Conservation (phyloP, 2,113 vertebrate species). For the Amblyopsis rosae region DNA sequence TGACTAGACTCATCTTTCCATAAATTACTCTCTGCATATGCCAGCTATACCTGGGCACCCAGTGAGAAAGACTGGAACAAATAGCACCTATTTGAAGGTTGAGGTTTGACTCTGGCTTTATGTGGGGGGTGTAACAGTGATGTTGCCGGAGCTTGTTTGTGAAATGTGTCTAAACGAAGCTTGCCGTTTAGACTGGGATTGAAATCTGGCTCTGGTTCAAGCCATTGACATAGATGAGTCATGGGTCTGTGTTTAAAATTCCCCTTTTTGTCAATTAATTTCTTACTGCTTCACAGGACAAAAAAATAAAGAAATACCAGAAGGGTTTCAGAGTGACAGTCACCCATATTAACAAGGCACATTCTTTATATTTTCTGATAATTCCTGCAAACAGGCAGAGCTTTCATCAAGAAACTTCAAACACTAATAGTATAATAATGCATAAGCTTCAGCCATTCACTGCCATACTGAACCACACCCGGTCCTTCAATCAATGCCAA, state of each 20-base stretch:
- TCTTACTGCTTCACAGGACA: constrained; percentile 19
- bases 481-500: constrained; percentile 15
- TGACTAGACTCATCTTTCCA: constrained; percentile 43
- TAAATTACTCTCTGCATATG: constrained; percentile 31
- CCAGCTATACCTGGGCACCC: constrained; percentile 24
- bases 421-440: constrained; percentile 28
- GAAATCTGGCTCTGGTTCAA: background rate
- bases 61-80: constrained; percentile 8
- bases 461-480: constrained; percentile 4
- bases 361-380: constrained; percentile 5
- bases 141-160: constrained; percentile 40
- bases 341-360: constrained; percentile 15
- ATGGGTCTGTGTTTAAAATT: constrained; percentile 11
- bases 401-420: constrained; percentile 27
- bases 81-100: constrained; percentile 22
- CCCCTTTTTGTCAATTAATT: constrained; percentile 27
- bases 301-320: background rate
- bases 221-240: constrained; percentile 21
- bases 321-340: constrained; percentile 14
- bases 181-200: background rate
- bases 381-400: constrained; percentile 13
- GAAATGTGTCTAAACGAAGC: background rate
- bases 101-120: constrained; percentile 19
- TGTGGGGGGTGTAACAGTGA: constrained; percentile 26
- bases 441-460: constrained; percentile 13